Percentiles rank a stretch among this genome's conserved stretches.
phyloP scores from a whole-genome alignment of 2,113 vertebrate species.

The Hemicordylus capensis region DNA sequence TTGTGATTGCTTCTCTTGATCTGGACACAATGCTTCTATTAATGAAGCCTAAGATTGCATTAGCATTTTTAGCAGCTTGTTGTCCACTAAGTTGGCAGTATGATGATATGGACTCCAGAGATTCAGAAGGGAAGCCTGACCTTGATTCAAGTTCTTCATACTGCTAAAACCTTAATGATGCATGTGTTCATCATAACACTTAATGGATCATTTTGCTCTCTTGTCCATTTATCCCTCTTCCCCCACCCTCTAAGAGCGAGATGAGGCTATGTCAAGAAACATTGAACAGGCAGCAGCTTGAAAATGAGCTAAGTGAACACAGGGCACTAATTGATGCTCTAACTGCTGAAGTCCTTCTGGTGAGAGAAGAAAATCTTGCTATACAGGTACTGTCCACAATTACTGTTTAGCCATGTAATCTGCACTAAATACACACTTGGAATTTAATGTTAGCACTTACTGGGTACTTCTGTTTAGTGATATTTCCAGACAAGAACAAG shows the following conservation, averaged over 20 bases:
- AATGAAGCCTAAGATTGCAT: too few species aligned
- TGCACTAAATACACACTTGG: neutral
- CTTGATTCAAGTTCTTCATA: neutral
- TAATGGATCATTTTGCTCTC: neutral
- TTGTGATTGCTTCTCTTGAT: too few species aligned
- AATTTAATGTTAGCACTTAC: neutral
- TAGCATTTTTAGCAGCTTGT: too few species aligned
- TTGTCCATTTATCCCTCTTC: neutral
- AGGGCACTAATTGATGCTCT: constrained; percentile 88
- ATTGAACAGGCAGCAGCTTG: constrained; percentile 72
- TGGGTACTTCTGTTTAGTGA: neutral
- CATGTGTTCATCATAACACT: neutral
- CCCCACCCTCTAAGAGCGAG: constrained; percentile 75
- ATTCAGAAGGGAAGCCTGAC: neutral
- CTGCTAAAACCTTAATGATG: neutral
- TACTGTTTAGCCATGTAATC: neutral
- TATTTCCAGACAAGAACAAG: neutral
- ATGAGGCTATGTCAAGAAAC: constrained; percentile 75
- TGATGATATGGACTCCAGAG: too few species aligned
- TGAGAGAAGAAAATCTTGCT: constrained; percentile 81
- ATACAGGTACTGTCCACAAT: constrained; percentile 76
- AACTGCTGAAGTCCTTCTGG: constrained; percentile 85
- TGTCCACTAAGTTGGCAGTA: too few species aligned
- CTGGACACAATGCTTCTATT: too few species aligned
- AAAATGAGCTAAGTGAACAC: constrained; percentile 82